These are phyloP conservation scores for Eupelmus urozonus DNA, from an alignment of 2,888 invertebrate species.

Conservation along the genomic window DNA sequence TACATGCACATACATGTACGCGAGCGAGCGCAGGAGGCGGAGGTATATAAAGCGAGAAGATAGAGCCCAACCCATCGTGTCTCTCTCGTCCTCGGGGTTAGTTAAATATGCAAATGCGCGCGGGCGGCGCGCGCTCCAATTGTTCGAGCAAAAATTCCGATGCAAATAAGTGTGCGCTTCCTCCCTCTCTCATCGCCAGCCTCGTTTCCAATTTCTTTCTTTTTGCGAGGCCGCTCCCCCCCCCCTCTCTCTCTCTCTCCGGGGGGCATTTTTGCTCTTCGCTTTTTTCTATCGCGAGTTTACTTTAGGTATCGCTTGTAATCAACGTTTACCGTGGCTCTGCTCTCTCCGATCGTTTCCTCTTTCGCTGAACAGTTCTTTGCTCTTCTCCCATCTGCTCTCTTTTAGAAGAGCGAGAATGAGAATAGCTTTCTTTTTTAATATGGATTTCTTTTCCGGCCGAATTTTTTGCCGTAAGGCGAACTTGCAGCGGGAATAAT, in stretches of 20 bases:
- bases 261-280: background rate
- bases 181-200: background rate
- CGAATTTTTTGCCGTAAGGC: background rate
- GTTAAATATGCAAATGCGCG: constrained; percentile 73
- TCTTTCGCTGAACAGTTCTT: background rate
- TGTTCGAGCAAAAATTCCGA: constrained; percentile 56
- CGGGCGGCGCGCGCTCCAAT: background rate
- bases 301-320: constrained; percentile 52
- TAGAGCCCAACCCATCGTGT: constrained; percentile 4
- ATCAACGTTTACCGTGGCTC: constrained; percentile 50
- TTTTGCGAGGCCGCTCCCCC: background rate
- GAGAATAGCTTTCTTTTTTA: constrained; percentile 31
- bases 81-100: constrained; percentile 60
- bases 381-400: background rate
- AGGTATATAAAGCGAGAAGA: constrained; percentile 21
- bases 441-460: constrained; percentile 13
- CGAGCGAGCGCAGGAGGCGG: background rate
- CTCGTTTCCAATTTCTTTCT: constrained; percentile 9
- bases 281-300: constrained; percentile 42
- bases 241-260: constrained; percentile 1
- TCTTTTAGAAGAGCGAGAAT: constrained; percentile 16
- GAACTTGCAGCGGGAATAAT: background rate
- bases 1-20: no score
- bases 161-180: constrained; percentile 58
- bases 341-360: background rate